A percentile compares a stretch with the other conserved stretches of the same genome.
phyloP scores from a whole-genome alignment of 1,140 invertebrate genomes.

The Drosophila sp. region DNA sequence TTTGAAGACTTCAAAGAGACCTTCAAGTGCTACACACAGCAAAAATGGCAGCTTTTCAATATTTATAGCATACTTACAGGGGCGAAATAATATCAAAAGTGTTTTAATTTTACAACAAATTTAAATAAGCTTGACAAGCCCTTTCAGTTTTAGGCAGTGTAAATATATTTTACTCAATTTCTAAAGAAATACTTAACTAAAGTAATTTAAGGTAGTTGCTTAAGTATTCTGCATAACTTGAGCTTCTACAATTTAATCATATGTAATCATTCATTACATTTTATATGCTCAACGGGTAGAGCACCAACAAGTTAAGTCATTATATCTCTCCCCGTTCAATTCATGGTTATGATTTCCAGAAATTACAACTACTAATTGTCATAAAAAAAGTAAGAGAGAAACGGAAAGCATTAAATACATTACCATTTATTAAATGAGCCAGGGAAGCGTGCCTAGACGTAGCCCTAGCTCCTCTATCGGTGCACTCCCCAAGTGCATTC shows the following conservation, averaged over 20 bases:
- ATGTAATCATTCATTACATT: conserved; percentile 1
- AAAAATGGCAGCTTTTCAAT: background rate
- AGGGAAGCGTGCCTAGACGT: conserved; percentile 63
- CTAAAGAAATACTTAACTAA: background rate
- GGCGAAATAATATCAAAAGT: background rate
- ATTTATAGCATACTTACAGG: background rate
- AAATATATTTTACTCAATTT: no score
- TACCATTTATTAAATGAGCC: conserved; percentile 71
- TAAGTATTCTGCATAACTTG: background rate
- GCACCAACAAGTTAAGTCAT: conserved; percentile 63
- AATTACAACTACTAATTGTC: conserved; percentile 76
- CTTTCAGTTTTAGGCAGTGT: no score
- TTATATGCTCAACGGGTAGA: background rate
- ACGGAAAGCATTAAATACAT: conserved; percentile 57
- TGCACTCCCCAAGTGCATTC: conserved; percentile 39
- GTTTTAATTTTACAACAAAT: background rate
- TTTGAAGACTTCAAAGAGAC: background rate
- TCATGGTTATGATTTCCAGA: conserved; percentile 74
- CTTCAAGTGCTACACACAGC: background rate
- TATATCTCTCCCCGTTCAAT: conserved; percentile 37
- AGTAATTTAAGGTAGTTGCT: background rate
- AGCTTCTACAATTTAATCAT: background rate
- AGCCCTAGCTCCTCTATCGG: background rate
- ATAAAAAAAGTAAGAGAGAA: conserved; percentile 47
- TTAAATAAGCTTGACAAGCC: no score